Evolutionary conservation across 1,140 invertebrate genomes (phyloP), one percentile per base, ranked within the genome.

Genomic region (Ips typographus): DNA sequence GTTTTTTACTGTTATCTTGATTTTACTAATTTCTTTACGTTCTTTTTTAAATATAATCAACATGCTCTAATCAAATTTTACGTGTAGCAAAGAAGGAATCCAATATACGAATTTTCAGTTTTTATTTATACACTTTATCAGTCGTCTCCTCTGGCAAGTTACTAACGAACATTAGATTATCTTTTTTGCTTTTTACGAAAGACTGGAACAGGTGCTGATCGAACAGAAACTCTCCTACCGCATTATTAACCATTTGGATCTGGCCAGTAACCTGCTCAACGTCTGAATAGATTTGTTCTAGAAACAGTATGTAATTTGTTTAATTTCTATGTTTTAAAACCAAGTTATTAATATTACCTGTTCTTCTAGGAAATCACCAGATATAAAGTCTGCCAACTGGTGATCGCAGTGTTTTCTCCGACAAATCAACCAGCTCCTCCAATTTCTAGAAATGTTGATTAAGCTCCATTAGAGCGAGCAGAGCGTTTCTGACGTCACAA

Each of bases 361-460:
- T 76, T 91, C 90, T 71, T 86, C 83, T 39, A 93, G 77, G 74
- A 87, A 92, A 73, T 90, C 84, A 0, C 82, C 82, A 76, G 91
- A 89, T 56, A 93, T 77, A 71, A 90, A 91, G 77, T 92, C 89
- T 68, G 85, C 81, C 0, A 91, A 79, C 77, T 90, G 86, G 37
- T 85, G 82, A 80, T 94, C 92, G 43, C 84, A 84, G 72, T 90
- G 84, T 5, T 82, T n/a, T 79, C 36, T 82, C 80, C 6, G 90
- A 90, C 52, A 91, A 52, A 1, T 80, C 77, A 73, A 91, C 88
- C 0, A 94, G 77, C n/a, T 87, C 80, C 6, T 58, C 56, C 8
- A 79, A 43, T 75, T 77, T 75, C 75, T 79, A 62, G 39, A 58
- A 22, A 22, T 22, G 22, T 22, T 22, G 22, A 22, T 22, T 22